Evolutionary conservation across 2,797 vertebrate genomes (phyloP), one percentile per base, ranked within the genome.

Genomic region (Anomalospiza imberbis): DNA sequence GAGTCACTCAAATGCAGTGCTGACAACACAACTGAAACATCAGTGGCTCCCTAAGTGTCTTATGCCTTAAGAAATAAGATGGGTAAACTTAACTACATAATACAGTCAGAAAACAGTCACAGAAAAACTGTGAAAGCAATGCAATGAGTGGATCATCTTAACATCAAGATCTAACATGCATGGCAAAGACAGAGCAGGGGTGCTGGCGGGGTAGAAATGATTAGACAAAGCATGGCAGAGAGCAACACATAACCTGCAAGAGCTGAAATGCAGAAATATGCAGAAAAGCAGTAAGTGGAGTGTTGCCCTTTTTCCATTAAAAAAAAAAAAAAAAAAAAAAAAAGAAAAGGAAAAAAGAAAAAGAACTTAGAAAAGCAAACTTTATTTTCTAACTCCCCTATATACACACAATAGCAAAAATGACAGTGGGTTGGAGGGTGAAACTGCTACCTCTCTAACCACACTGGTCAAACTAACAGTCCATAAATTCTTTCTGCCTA

Each of bases 101-200:
- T n/a, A 38, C 9, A 32, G 10, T 70, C 85, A 62, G 31, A 76
- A 88, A 82, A 60, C 11, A 57, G 32, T 48, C 25, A 42, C 13
- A 72, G 54, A 55, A 88, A 67, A 51, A 32, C 9, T 12, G 13
- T 50, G 66, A 65, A 71, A 83, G 32, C 2, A 11, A 63, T 42
- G 32, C 45, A 65, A 48, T 8, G n/a, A 73, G 3, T 0, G 2
- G 10, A 63, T 21, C 7, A 4, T 62, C 1, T 0, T 17, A 73
- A 60, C 26, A 22, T 11, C 15, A 70, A 61, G 22, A 38, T 24
- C 26, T 3, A 65, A 61, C 3, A 8, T 2, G 3, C 2, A 3
- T 1, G 21, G 22, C 50, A 73, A 51, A 55, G 45, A 31, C 17
- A 26, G 20, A 38, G 17, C 13, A 72, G 38, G 8, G 12, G 1